Conservation (phyloP, 53 echinoderm and acorn worm genomes). For the Paracentrotus lividus region DNA sequence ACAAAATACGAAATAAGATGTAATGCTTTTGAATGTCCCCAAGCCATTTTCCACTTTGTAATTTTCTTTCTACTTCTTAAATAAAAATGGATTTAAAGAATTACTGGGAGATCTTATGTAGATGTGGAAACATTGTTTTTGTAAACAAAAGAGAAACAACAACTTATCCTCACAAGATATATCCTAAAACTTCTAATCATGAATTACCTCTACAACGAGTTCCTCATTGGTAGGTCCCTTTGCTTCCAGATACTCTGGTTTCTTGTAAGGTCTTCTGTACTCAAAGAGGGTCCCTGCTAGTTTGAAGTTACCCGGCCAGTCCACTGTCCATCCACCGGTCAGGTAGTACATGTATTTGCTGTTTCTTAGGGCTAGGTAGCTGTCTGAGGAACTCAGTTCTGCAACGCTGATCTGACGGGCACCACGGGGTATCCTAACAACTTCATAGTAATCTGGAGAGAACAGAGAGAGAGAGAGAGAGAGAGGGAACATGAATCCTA, state of each 20-base stretch:
- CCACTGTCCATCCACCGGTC: constrained; percentile 96
- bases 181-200: not conserved
- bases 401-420: constrained; percentile 87
- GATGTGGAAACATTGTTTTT: constrained; percentile 15
- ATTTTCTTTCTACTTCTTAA: no score
- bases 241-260: constrained; percentile 85
- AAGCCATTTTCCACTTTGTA: no score
- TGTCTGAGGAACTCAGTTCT: constrained; percentile 80
- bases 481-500: no score
- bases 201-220: constrained; percentile 89
- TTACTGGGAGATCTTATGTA: not conserved
- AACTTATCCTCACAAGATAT: not conserved
- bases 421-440: constrained; percentile 87
- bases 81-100: not conserved
- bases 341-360: constrained; percentile 89
- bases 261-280: constrained; percentile 87
- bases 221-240: constrained; percentile 89
- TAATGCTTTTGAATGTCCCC: no score
- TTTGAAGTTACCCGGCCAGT: constrained; percentile 98
- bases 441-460: constrained; percentile 92
- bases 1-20: not conserved
- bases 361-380: constrained; percentile 94
- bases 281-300: constrained; percentile 90
- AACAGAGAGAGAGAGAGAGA: no score
- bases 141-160: not conserved